phyloP scores from a whole-genome alignment of 2,113 vertebrate genomes.

The Pseudois nayaur region DNA sequence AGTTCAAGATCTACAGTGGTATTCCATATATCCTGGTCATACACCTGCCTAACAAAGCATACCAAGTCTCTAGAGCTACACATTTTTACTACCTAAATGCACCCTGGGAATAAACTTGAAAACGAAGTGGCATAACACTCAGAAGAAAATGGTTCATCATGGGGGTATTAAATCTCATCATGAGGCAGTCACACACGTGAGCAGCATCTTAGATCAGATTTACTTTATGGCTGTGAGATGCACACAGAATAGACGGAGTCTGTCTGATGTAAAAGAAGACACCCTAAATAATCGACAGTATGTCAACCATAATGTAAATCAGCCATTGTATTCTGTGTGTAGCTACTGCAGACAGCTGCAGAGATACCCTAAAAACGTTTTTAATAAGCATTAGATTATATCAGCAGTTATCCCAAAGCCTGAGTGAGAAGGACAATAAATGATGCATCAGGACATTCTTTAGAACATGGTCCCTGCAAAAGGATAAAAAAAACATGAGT shows the following conservation, averaged over 20 bases:
- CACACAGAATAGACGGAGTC: background rate
- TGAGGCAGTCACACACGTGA: background rate
- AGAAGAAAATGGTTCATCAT: background rate
- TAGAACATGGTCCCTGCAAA: background rate
- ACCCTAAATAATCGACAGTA: background rate
- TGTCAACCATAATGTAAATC: slow-evolving; percentile 26
- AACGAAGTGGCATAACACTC: background rate
- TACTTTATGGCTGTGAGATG: background rate
- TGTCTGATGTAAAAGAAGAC: slow-evolving; percentile 26
- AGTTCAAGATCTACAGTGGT: background rate
- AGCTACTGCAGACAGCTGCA: slow-evolving; percentile 51
- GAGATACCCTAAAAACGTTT: slow-evolving; percentile 37
- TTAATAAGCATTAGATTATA: slow-evolving; percentile 44
- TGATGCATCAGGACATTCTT: background rate
- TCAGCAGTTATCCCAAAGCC: slow-evolving; percentile 44
- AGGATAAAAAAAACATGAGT: background rate
- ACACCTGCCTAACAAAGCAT: background rate
- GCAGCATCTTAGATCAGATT: background rate
- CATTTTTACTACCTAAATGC: background rate
- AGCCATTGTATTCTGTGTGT: background rate
- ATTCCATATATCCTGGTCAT: background rate
- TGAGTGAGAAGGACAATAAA: slow-evolving; percentile 23
- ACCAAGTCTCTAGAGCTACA: background rate
- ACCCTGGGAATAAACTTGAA: background rate
- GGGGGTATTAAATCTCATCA: background rate